Conservation (phyloP, 1,140 invertebrate species). For the Trissolcus basalis region DNA sequence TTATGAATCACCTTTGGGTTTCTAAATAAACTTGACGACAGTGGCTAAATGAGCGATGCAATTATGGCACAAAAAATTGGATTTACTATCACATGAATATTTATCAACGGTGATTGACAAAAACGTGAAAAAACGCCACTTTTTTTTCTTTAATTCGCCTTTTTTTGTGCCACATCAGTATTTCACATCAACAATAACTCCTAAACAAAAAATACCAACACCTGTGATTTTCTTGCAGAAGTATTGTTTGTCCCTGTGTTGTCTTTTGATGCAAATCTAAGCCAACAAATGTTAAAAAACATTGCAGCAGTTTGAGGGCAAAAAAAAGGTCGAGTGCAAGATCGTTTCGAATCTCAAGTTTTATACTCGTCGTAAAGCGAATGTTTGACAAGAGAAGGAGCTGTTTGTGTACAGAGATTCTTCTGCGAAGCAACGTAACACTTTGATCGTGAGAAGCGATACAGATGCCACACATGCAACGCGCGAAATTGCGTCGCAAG, state of each 20-base stretch:
- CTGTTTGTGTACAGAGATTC: slow-evolving; percentile 1
- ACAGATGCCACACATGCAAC: neutral
- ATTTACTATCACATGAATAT: slow-evolving; percentile 2
- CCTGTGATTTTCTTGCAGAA: slow-evolving; percentile 1
- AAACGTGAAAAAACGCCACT: neutral
- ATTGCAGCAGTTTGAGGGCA: neutral
- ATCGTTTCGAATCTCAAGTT: neutral
- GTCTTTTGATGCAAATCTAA: neutral
- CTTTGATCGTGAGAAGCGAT: slow-evolving; percentile 5
- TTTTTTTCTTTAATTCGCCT: neutral
- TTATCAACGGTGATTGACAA: neutral
- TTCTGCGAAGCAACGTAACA: slow-evolving; percentile 6
- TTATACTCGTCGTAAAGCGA: neutral
- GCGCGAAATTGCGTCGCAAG: slow-evolving; percentile 2
- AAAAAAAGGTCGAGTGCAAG: neutral
- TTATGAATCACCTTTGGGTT: slow-evolving; percentile 24
- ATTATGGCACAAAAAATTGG: slow-evolving; percentile 12
- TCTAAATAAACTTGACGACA: slow-evolving; percentile 19
- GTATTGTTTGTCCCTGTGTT: slow-evolving; percentile 8
- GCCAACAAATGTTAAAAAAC: neutral
- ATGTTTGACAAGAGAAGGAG: slow-evolving; percentile 15
- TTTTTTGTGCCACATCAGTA: no score
- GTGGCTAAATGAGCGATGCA: slow-evolving; percentile 9
- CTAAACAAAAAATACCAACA: slow-evolving; percentile 24
- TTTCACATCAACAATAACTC: neutral